A percentile compares a stretch with the other conserved stretches of the same genome.
Conservation (phyloP, 2,797 vertebrate species). For the Prionace glauca region DNA sequence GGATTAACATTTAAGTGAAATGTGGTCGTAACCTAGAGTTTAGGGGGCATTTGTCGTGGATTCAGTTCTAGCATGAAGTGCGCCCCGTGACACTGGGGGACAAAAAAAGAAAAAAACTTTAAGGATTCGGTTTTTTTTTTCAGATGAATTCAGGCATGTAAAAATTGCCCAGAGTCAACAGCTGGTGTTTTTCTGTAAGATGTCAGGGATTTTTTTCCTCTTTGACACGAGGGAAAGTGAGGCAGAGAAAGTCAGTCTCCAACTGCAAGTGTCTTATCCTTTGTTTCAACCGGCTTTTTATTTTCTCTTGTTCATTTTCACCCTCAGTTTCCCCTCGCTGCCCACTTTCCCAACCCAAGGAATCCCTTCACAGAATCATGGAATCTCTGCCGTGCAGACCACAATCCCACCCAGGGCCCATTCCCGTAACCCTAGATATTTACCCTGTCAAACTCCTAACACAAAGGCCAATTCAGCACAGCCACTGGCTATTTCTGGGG, state of each 20-base stretch:
- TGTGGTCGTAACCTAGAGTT: background rate
- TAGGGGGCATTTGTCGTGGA: background rate
- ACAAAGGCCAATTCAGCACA: no score
- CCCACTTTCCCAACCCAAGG: background rate
- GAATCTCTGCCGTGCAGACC: no score
- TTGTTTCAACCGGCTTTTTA: background rate
- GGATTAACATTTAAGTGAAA: constrained; percentile 31
- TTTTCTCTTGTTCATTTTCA: background rate
- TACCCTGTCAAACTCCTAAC: no score
- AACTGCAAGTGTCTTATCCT: background rate
- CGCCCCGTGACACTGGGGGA: background rate
- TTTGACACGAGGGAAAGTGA: background rate
- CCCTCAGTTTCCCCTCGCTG: background rate
- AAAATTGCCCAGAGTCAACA: constrained; percentile 2
- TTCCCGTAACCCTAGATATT: no score
- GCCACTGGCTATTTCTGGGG: background rate
- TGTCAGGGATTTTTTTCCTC: background rate
- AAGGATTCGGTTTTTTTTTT: background rate
- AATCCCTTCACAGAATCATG: background rate
- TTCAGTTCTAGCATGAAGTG: background rate
- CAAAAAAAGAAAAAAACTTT: background rate
- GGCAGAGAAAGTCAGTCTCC: background rate
- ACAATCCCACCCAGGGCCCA: no score
- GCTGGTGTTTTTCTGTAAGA: background rate
- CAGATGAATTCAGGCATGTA: background rate